Evolutionary conservation across 2,113 vertebrate species (phyloP), one percentile per base, ranked within the genome.

Genomic region (Fukomys damarensis): DNA sequence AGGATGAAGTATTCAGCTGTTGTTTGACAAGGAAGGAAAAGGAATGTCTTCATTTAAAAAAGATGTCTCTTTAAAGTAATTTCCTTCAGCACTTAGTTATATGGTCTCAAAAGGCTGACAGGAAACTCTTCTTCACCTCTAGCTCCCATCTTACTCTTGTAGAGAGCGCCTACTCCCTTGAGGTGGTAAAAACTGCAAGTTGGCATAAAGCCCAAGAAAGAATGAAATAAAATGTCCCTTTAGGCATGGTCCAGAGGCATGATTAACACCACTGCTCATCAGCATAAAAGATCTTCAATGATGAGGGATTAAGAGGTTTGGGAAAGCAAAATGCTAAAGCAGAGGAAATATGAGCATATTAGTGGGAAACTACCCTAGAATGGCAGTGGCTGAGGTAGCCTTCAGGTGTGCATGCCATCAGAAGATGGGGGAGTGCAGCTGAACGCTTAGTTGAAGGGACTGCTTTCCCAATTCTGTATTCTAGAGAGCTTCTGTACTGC

Each of bases 241-340:
- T 91, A 95, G 94, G 97, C 93, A 96, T 38, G 59, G 89, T 94
- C 89, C 97, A 88, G 87, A 97, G 96, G 97, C 85, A 74, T 95
- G 95, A 96, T 98, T 98, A 97, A 94, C 95, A 95, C 54, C 16
- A 91, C 26, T 88, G 49, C 84, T 97, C 96, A 96, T 98, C 95
- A 98, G 97, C 96, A 97, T 98, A 97, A 98, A 97, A 96, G 97
- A 97, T 96, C 96, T 98, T 98, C 96, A 97, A 96, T 98, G 97
- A 98, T 98, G 96, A 98, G 89, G 96, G 93, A 97, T 97, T 96
- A 96, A 96, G 97, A 96, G 84, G 70, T 94, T 96, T 90, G 96
- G 89, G 85, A 94, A 97, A 95, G 95, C 90, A 97, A 95, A 97
- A 95, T 91, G 90, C 95, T 93, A 95, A 94, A 95, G 92, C 87